phyloP scores from a whole-genome alignment of 2,113 vertebrate genomes.

The human (Homo sapiens) region GRCh38 chr3:108322001-108322500 shows the following conservation, averaged over 20 bases:
- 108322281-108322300: neutral
- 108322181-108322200: neutral
- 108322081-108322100: neutral
- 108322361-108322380: neutral
- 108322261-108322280: neutral
- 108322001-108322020: neutral
- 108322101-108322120: neutral
- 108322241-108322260: neutral
- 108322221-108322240: neutral
- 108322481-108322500: neutral
- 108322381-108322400: neutral
- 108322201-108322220: neutral
- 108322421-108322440: neutral
- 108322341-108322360: neutral
- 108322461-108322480: neutral
- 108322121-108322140: neutral
- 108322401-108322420: neutral
- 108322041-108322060: neutral
- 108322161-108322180: neutral
- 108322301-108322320: neutral
- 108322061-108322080: neutral
- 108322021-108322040: neutral
- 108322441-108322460: neutral
- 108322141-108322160: neutral
- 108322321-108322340: neutral